Base-by-base conservation (phyloP, 2,797 vertebrate genomes). In the Synaphobranchus kaupii region DNA sequence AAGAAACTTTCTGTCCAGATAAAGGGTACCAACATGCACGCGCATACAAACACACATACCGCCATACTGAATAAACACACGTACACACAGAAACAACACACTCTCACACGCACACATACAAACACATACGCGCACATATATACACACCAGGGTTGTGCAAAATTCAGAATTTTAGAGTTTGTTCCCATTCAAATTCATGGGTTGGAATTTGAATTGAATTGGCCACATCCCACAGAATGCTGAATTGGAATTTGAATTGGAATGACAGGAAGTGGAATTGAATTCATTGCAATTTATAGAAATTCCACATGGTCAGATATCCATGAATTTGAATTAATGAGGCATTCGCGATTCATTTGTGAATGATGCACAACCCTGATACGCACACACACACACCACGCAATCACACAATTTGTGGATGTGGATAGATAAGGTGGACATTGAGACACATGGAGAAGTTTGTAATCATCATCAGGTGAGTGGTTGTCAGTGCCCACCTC, bases 401-500 rank as follows among this genome's bases (percentile, higher is more conserved):
- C 28, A 31, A 31, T 4, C 68, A 73, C 0, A 39, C n/a, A 68
- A 68, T 12, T 31, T 68, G 66, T 68, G 66, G 8, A 68, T 4
- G 28, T 15, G 1, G 66, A 68, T 39, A 39, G 13, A 31, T 73
- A n/a, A 68, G 63, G 22, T 63, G 60, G 20, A 25, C 22, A 5
- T 63, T 17, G 0, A 63, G 25, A 63, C 60, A 25, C 1, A 5
- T 63, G 60, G 3, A 68, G 7, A 68, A 13, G 73, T 44, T 39
- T 47, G 73, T 22, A 44, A 20, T 39, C 17, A 22, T 44, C 34
- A 17, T 6, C 73, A 47, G 13, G 31, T 50, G 17, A 50, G 44
- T 8, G 20, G 39, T 20, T 63, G 1, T 34, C 28, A 9, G 52
- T 17, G 17, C 66, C 58, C 39, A 93, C 93, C 68, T 96, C 96